Conservation (phyloP, 1,140 invertebrate genomes). For the Carcinoscorpius rotundicauda region DNA sequence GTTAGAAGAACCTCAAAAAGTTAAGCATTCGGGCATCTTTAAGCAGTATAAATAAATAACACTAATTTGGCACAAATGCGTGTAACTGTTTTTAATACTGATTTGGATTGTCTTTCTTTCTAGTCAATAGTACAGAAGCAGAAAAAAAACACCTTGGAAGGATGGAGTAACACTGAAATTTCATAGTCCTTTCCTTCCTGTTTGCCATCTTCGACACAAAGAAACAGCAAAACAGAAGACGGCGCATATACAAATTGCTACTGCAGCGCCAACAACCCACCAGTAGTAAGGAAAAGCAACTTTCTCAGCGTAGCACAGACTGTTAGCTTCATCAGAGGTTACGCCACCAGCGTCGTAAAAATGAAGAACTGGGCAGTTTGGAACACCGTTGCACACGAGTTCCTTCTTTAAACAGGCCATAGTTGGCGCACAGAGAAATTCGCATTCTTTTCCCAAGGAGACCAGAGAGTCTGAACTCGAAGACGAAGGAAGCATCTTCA, state of each 20-base stretch:
- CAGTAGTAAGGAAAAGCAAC: background rate
- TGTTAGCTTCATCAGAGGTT: background rate
- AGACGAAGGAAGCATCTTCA: constrained; percentile 20
- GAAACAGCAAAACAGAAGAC: background rate
- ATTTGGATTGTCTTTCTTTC: too few species aligned
- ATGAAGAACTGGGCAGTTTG: constrained; percentile 53
- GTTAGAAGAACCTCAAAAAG: too few species aligned
- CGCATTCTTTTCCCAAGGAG: constrained; percentile 37
- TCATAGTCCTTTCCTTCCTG: background rate
- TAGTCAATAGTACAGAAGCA: too few species aligned
- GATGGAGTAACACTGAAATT: too few species aligned
- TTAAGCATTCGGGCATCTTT: too few species aligned
- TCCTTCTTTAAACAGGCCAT: constrained; percentile 64
- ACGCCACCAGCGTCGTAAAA: background rate
- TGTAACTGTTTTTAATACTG: too few species aligned
- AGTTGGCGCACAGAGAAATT: constrained; percentile 67
- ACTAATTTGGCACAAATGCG: too few species aligned
- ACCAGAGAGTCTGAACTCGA: constrained; percentile 21
- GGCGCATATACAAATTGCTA: background rate
- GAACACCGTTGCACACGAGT: constrained; percentile 70
- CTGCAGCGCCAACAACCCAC: background rate
- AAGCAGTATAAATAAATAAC: too few species aligned
- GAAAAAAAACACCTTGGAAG: too few species aligned
- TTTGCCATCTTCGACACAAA: background rate
- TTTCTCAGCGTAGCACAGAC: background rate